Conservation (phyloP, 2,113 vertebrate species). For the Urocynchramus pylzowi region DNA sequence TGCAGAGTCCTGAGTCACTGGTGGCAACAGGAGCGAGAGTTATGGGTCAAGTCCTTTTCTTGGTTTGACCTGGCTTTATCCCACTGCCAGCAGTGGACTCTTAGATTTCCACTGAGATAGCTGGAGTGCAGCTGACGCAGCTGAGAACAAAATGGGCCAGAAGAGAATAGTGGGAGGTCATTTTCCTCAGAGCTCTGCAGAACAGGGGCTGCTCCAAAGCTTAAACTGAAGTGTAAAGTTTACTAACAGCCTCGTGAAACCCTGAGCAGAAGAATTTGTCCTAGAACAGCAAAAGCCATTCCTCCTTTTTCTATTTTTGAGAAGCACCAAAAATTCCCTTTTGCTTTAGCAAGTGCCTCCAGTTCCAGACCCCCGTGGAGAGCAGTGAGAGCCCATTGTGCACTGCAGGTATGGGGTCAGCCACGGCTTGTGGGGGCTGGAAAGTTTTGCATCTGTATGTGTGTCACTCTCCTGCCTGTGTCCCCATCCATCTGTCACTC, state of each 20-base stretch:
- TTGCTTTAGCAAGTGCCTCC: not conserved
- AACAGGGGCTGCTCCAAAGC: not conserved
- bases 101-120: conserved; percentile 10
- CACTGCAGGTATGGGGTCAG: not conserved
- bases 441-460: conserved; percentile 26
- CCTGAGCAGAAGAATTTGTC: not conserved
- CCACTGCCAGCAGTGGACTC: not conserved
- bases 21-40: not conserved
- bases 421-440: not conserved
- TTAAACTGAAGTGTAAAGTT: not conserved
- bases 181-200: not conserved
- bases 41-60: not conserved
- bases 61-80: conserved; percentile 31
- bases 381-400: not conserved
- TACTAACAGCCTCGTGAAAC: not conserved
- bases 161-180: not conserved
- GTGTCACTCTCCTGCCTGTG: not conserved
- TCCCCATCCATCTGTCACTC: not conserved
- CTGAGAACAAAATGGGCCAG: not conserved
- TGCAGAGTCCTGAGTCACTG: not conserved
- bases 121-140: not conserved
- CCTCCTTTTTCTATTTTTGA: not conserved
- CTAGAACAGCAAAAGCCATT: not conserved
- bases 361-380: not conserved
- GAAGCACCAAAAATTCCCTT: not conserved